Base-by-base conservation (phyloP, 2,888 invertebrate species). In the Silvanus unidentatus region DNA sequence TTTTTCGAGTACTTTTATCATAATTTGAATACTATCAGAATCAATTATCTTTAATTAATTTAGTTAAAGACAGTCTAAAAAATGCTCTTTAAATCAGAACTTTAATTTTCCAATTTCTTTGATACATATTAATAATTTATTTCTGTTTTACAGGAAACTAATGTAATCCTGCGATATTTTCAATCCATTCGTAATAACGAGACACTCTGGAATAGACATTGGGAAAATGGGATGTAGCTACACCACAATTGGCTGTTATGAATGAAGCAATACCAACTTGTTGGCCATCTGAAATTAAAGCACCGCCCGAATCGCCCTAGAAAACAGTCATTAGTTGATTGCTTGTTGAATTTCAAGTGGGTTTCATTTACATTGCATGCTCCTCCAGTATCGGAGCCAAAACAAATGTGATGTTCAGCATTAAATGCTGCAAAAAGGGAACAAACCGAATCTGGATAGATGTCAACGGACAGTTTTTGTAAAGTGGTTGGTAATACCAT, bases 241-340 rank as follows among this genome's bases (percentile, higher is more conserved):
- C 28, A 11, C 51, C 51, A 36, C 51, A 51, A 5, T 37, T 32
- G 9, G 13, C 39, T 8, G 46, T 51, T 11, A 49, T 51, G 39
- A 51, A 51, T 4, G 51, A 51, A 16, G 48, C 48, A 16, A 51
- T 49, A 8, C 51, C 51, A 2, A 49, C 46, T 49, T 51, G 51
- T 2, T 36, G 22, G 15, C 41, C 43, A 16, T 37, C 14, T 2
- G 49, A 40, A 22, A 47, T 16, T 12, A 51, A 28, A 10, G 49
- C 45, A 2, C 46, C 42, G 10, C 51, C 51, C n/a, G 51, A 51
- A 39, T 51, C 51, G n/a, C 51, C 51, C 51, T 51, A 29, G 43
- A 37, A 9, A 37, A 11, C n/a, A n/a, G n/a, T n/a, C n/a, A n/a
- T n/a, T n/a, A n/a, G n/a, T n/a, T n/a, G n/a, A n/a, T n/a, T n/a